These are phyloP conservation scores for Iguana delicatissima DNA, from an alignment of 2,797 vertebrate genomes.

Conservation along the genomic window DNA sequence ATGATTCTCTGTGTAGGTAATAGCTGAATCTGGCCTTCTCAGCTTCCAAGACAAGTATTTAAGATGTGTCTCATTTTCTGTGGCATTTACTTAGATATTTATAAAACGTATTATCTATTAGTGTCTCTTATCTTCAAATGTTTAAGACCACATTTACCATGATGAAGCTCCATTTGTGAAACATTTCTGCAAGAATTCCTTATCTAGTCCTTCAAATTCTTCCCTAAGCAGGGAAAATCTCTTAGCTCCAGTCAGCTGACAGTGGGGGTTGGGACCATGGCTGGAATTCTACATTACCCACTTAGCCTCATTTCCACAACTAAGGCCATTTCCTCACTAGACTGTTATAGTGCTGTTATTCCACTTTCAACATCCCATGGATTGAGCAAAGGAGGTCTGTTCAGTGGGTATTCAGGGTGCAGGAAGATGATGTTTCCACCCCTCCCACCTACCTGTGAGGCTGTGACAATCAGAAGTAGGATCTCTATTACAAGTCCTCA, in stretches of 20 bases:
- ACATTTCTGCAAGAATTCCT: neutral
- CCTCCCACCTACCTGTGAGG: too few species aligned
- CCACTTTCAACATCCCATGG: too few species aligned
- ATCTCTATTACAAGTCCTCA: too few species aligned
- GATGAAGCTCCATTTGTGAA: neutral
- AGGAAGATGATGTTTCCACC: too few species aligned
- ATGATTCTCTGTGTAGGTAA: too few species aligned
- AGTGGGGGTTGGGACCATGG: neutral
- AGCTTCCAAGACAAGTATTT: neutral
- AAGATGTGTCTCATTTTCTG: neutral
- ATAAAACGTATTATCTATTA: neutral
- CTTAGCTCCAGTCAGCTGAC: neutral
- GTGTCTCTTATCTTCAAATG: neutral
- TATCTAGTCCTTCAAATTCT: neutral
- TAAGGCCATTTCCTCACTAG: too few species aligned
- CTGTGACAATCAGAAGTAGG: too few species aligned
- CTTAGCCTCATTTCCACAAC: too few species aligned
- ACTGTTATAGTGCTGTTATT: too few species aligned
- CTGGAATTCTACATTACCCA: too few species aligned
- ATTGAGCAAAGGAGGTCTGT: too few species aligned
- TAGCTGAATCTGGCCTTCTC: neutral
- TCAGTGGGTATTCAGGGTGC: too few species aligned
- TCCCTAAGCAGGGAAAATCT: neutral
- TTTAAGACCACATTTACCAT: neutral
- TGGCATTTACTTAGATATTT: neutral